Base-by-base conservation (phyloP, 2,888 invertebrate species). In the Habroteleia sp. region DNA sequence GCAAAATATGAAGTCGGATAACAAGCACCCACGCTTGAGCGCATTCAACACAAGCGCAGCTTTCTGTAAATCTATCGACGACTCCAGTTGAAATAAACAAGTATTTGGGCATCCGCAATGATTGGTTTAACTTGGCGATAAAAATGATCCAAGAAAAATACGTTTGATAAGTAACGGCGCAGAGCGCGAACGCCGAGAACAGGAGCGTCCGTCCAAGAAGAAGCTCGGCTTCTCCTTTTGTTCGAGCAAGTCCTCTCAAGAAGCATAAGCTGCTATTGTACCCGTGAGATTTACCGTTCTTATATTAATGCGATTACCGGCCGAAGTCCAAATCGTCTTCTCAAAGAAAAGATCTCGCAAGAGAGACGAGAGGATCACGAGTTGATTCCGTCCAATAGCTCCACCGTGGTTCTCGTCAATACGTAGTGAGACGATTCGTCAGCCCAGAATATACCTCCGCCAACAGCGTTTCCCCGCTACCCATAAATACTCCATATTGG, bases 401-500 rank as follows among this genome's bases (percentile, higher is more conserved):
- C 52, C 46, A 63, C 60, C 63, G 41, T 60, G 60, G 27, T 11
- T 63, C 37, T 56, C 74, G 74, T 75, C 76, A 74, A 79, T 76
- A 78, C 65, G 68, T 39, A 31, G 50, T 44, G 58, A 13, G 60
- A 31, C 58, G 56, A 48, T 60, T 74, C 68, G 54, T 35, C 66
- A 39, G 46, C 23, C 33, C 10, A 60, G 69, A 41, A 73, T 71
- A 66, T 56, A 63, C 71, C 66, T 56, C 39, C 25, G 37, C 41
- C 74, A 48, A 25, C 27, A 76, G 79, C 82, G 82, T 81, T 80
- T 76, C 80, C 77, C 77, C 50, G 78, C 77, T 82, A 77, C 80
- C 82, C 83, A 84, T 86, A 85, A 85, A 85, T 87, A 85, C 82
- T 78, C 84, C 84, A 83, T 86, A 87, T 86, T 86, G 85, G 80